A percentile compares a stretch with the other conserved stretches of the same genome.
These are phyloP conservation scores for Scelioninae gen. 1 DNA, from an alignment of 2,888 invertebrate species.

Conservation along the genomic window DNA sequence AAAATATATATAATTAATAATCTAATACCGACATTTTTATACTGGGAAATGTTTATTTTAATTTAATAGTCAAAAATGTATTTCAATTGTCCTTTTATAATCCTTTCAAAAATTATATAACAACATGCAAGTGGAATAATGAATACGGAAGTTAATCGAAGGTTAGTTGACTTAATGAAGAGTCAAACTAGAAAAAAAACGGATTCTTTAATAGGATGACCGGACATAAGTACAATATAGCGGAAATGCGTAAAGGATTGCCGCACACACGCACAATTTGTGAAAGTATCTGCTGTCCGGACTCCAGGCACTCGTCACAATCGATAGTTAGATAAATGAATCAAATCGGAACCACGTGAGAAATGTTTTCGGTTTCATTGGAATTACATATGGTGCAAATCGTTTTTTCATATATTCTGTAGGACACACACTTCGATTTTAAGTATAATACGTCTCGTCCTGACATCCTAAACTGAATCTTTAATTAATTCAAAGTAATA, in stretches of 20 bases:
- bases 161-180: neutral
- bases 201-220: slow-evolving; percentile 41
- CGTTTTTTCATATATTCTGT: no score
- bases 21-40: no score
- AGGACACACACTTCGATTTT: no score
- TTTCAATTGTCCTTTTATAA: no score
- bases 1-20: no score
- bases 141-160: slow-evolving; percentile 24
- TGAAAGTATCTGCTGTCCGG: slow-evolving; percentile 71
- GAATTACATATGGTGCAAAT: no score
- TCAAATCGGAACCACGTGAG: slow-evolving; percentile 61
- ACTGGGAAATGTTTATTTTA: no score
- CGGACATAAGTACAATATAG: slow-evolving; percentile 52
- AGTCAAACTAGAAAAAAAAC: neutral
- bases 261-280: slow-evolving; percentile 56
- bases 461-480: no score
- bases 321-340: slow-evolving; percentile 69
- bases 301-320: slow-evolving; percentile 69
- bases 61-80: no score
- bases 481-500: no score
- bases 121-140: slow-evolving; percentile 22
- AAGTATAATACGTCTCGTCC: no score
- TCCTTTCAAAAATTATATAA: no score
- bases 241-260: slow-evolving; percentile 55
- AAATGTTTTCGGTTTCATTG: slow-evolving; percentile 69